Evolutionary conservation across 1,140 invertebrate genomes (phyloP).

Genomic region (Drosophila subpulchrella): DNA sequence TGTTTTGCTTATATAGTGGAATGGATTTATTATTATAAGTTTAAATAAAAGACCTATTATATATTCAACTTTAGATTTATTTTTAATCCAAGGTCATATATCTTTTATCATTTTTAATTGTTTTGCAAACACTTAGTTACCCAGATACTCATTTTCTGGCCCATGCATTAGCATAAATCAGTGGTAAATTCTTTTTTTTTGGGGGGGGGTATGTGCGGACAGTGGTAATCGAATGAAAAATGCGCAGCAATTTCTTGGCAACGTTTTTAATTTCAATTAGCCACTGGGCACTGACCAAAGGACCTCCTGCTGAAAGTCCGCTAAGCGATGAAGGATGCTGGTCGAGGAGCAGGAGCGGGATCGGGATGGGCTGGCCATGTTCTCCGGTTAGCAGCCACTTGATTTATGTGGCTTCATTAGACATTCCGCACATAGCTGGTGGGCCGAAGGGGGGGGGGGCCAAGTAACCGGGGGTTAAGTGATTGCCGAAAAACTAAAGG

Average conservation of each 20-base stretch:
- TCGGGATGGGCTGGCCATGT: conserved; percentile 5
- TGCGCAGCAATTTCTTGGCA: conserved; percentile 53
- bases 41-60: too few species aligned
- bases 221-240: conserved; percentile 32
- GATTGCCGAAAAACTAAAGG: conserved; percentile 64
- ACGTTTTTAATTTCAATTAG: conserved; percentile 78
- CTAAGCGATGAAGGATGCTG: conserved; percentile 10
- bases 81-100: background rate
- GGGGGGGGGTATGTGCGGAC: background rate
- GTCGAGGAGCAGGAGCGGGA: background rate
- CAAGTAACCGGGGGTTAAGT: conserved; percentile 45
- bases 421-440: conserved; percentile 71
- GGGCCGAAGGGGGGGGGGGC: background rate
- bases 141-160: background rate
- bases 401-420: conserved; percentile 84
- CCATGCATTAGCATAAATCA: conserved; percentile 46
- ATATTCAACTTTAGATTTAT: too few species aligned
- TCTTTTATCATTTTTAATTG: background rate
- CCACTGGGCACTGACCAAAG: conserved; percentile 22
- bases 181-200: conserved; percentile 6
- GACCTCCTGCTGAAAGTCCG: background rate
- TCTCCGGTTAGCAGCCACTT: conserved; percentile 55
- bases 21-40: too few species aligned
- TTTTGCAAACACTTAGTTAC: background rate
- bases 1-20: too few species aligned